phyloP scores from a whole-genome alignment of 1,140 invertebrate species.

The Drosophila nannoptera region DNA sequence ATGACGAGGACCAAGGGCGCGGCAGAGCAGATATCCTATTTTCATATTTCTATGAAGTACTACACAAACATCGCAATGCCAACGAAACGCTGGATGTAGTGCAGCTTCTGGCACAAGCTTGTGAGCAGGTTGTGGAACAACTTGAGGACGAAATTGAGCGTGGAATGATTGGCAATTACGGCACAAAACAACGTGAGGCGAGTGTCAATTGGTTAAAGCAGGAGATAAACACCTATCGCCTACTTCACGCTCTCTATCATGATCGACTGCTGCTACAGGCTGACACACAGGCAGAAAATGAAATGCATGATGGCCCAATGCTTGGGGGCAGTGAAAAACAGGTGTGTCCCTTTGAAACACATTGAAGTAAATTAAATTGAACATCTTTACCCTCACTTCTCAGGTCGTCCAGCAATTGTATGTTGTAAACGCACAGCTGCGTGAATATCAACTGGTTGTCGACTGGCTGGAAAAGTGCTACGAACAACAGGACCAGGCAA shows the following conservation, averaged over 20 bases:
- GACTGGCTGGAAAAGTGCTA: slow-evolving; percentile 94
- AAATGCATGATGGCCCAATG: slow-evolving; percentile 79
- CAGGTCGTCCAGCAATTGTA: slow-evolving; percentile 73
- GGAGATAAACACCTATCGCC: slow-evolving; percentile 92
- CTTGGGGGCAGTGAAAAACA: slow-evolving; percentile 82
- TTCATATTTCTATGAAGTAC: slow-evolving; percentile 82
- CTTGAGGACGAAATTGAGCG: slow-evolving; percentile 65
- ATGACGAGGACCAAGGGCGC: slow-evolving; percentile 51
- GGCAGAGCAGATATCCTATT: slow-evolving; percentile 80
- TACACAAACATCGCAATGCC: slow-evolving; percentile 80
- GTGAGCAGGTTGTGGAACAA: slow-evolving; percentile 79
- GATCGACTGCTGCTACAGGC: slow-evolving; percentile 84
- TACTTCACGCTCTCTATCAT: slow-evolving; percentile 88
- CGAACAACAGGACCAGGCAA: slow-evolving; percentile 84
- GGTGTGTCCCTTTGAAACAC: slow-evolving; percentile 76
- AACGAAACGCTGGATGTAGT: slow-evolving; percentile 82
- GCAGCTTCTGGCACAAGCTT: slow-evolving; percentile 81
- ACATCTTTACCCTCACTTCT: too few relatives aligned
- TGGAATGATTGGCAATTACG: slow-evolving; percentile 38
- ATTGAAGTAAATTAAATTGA: too few relatives aligned
- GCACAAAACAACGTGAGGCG: slow-evolving; percentile 43
- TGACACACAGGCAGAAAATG: slow-evolving; percentile 79
- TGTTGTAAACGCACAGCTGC: slow-evolving; percentile 82
- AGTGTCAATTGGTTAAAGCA: slow-evolving; percentile 83
- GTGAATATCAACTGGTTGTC: slow-evolving; percentile 91